phyloP scores from a whole-genome alignment of 2,113 vertebrate genomes.

The Bubalus kerabau region DNA sequence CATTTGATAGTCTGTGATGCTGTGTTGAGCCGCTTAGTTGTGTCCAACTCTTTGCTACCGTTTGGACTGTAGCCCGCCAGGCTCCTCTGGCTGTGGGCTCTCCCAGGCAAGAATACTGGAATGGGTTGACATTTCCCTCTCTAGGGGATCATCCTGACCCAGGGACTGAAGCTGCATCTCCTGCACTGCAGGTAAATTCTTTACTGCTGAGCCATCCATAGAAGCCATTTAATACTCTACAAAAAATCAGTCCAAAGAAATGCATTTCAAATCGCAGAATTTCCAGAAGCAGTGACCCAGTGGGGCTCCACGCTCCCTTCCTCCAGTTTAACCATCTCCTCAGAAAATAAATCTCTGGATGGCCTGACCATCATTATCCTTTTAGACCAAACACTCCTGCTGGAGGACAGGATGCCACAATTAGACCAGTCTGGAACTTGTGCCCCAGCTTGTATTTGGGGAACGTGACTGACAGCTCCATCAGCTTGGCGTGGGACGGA shows the following conservation, averaged over 20 bases:
- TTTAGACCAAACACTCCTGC: not conserved
- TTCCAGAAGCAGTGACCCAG: not conserved
- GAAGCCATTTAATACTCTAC: not conserved
- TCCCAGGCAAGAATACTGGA: not conserved
- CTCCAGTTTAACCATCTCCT: not conserved
- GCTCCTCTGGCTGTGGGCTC: not conserved
- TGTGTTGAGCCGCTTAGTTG: rapidly evolving
- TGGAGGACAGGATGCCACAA: not conserved
- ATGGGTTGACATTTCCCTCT: not conserved
- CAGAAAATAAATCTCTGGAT: not conserved
- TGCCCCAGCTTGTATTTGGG: not conserved
- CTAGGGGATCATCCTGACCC: not conserved
- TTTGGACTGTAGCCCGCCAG: not conserved
- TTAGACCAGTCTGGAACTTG: too few species aligned
- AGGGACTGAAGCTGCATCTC: not conserved
- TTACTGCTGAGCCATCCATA: not conserved
- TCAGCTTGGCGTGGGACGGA: not conserved
- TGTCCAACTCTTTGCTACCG: not conserved
- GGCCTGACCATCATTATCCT: not conserved
- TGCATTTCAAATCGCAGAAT: not conserved
- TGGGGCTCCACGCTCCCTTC: not conserved
- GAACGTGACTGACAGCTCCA: not conserved
- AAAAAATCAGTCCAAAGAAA: not conserved
- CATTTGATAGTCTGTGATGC: not conserved
- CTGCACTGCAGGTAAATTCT: not conserved